Evolutionary conservation across 2,113 vertebrate species (phyloP).

Genomic region (Synchiropus splendidus): DNA sequence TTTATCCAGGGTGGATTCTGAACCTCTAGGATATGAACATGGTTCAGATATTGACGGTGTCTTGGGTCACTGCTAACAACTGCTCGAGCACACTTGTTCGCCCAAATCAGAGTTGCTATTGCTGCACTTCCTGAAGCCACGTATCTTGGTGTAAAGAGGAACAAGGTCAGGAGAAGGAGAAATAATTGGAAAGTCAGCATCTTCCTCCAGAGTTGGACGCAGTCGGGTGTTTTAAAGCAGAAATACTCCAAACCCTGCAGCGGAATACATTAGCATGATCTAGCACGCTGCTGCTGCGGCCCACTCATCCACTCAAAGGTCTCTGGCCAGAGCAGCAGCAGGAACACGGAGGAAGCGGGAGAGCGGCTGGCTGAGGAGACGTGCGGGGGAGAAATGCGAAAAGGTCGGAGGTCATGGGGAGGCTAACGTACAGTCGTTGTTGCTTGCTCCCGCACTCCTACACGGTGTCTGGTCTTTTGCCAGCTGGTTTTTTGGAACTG

Average conservation of each 20-base stretch:
- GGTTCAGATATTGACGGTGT: too few relatives aligned
- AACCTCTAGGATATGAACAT: too few relatives aligned
- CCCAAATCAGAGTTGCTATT: too few relatives aligned
- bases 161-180: conserved; percentile 50
- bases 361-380: conserved; percentile 7
- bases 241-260: conserved; percentile 39
- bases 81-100: too few relatives aligned
- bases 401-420: conserved; percentile 35
- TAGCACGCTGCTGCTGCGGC: conserved; percentile 39
- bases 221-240: conserved; percentile 42
- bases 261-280: conserved; percentile 54
- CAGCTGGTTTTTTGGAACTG: conserved; percentile 5
- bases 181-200: conserved; percentile 56
- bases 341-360: conserved; percentile 7
- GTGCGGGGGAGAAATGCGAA: conserved; percentile 26
- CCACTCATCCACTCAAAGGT: conserved; percentile 49
- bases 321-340: conserved; percentile 31
- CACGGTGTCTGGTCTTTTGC: conserved; percentile 20
- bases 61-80: too few relatives aligned
- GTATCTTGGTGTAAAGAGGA: conserved; percentile 33
- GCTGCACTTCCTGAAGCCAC: too few relatives aligned
- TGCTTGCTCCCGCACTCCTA: conserved; percentile 28
- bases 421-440: conserved; percentile 20
- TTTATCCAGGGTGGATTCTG: too few relatives aligned
- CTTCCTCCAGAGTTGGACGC: conserved; percentile 38